A percentile compares a stretch with the other conserved stretches of the same genome.
Evolutionary conservation across 1,140 invertebrate genomes (phyloP).

Genomic region (Thrips palmi): DNA sequence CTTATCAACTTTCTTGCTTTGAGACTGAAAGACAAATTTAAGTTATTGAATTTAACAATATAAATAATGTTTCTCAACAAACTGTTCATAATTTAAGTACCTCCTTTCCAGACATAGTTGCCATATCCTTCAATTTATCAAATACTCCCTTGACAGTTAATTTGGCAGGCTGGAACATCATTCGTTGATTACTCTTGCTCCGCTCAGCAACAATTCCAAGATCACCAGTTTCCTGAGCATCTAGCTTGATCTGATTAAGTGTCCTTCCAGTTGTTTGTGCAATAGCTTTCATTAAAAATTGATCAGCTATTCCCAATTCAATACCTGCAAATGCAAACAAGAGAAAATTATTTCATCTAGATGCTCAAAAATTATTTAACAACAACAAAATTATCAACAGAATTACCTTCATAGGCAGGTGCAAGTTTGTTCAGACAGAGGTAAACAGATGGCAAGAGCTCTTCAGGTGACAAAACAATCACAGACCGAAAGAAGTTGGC

Average conservation of each 20-base stretch:
- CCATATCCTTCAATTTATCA: constrained; percentile 75
- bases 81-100: constrained; percentile 26
- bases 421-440: constrained; percentile 89
- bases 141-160: constrained; percentile 57
- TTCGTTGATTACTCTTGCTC: constrained; percentile 73
- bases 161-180: constrained; percentile 60
- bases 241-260: constrained; percentile 67
- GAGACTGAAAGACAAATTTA: constrained; percentile 33
- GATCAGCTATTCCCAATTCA: constrained; percentile 87
- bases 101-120: constrained; percentile 61
- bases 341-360: no score
- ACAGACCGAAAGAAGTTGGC: constrained; percentile 90
- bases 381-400: constrained; percentile 18
- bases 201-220: constrained; percentile 84
- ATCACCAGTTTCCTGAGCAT: constrained; percentile 67
- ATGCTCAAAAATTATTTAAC: constrained; percentile 21
- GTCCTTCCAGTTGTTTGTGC: constrained; percentile 80
- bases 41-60: constrained; percentile 11
- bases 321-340: constrained; percentile 39
- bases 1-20: constrained; percentile 77
- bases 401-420: constrained; percentile 73
- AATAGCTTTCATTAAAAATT: constrained; percentile 83
- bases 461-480: constrained; percentile 67
- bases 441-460: constrained; percentile 81
- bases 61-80: constrained; percentile 7